These are phyloP conservation scores for Hippocampus kuda DNA, from an alignment of 2,797 vertebrate species.

Conservation along the genomic window DNA sequence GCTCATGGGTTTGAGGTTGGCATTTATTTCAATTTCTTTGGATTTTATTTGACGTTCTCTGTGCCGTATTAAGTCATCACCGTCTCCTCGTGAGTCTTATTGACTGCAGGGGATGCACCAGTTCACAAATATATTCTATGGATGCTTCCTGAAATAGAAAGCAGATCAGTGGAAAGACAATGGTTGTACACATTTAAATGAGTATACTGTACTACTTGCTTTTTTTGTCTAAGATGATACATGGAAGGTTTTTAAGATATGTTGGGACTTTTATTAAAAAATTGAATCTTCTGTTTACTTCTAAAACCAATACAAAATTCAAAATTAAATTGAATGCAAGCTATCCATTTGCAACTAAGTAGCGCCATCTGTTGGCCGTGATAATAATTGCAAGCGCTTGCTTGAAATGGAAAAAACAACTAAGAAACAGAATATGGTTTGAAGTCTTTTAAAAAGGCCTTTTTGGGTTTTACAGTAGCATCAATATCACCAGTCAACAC, in stretches of 20 bases:
- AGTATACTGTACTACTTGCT: not conserved
- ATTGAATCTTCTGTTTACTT: not conserved
- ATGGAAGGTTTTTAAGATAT: not conserved
- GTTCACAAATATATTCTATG: not conserved
- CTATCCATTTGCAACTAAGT: constrained; percentile 6
- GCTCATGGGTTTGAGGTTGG: not conserved
- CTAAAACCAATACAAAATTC: not conserved
- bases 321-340: not conserved
- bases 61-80: constrained; percentile 1
- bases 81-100: not conserved
- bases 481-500: constrained; percentile 7
- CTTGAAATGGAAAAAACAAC: not conserved
- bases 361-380: constrained; percentile 54
- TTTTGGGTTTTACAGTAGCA: constrained; percentile 29
- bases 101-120: not conserved
- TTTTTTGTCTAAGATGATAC: too few relatives aligned
- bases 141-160: not conserved
- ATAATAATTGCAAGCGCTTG: not conserved
- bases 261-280: not conserved
- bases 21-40: constrained; percentile 14
- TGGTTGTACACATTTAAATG: not conserved
- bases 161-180: not conserved
- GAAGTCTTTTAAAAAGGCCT: constrained; percentile 42
- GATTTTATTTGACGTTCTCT: not conserved
- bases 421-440: constrained; percentile 2